These are phyloP conservation scores for Stichopus chloronotus DNA, from an alignment of 35 echinoderm and acorn worm genomes.

Conservation along the genomic window DNA sequence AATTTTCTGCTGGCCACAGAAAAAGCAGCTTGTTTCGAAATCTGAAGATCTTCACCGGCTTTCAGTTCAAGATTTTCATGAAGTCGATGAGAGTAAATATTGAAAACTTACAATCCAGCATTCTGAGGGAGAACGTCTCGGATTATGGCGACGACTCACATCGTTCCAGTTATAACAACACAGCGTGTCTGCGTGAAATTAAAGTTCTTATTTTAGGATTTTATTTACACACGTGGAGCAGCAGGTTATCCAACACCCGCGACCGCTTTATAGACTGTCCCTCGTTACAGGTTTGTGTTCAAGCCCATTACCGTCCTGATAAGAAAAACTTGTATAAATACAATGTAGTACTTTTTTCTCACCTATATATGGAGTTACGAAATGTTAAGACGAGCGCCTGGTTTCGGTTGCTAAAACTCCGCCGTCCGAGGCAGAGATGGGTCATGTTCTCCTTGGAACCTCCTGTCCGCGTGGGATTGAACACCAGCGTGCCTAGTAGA, in stretches of 20 bases:
- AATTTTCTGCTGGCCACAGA: neutral
- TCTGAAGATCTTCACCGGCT: neutral
- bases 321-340: constrained; percentile 1
- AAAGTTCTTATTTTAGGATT: constrained; percentile 44
- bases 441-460: constrained; percentile 58
- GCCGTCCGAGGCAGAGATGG: constrained; percentile 1
- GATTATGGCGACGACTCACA: too few species aligned
- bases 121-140: too few species aligned
- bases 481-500: constrained; percentile 40
- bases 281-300: neutral
- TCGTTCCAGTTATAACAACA: too few species aligned
- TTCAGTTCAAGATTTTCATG: neutral
- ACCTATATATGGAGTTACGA: constrained; percentile 56
- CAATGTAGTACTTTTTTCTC: constrained; percentile 53
- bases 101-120: too few species aligned
- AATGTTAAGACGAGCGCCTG: constrained; percentile 27
- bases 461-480: constrained; percentile 51
- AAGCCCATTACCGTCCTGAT: neutral
- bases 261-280: constrained; percentile 11
- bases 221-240: constrained; percentile 9
- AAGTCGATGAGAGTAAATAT: neutral
- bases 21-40: neutral
- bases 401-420: neutral
- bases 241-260: neutral
- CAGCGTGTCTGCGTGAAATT: neutral